Base-by-base conservation (phyloP, 2,888 invertebrate species). In the Agrotis puta region DNA sequence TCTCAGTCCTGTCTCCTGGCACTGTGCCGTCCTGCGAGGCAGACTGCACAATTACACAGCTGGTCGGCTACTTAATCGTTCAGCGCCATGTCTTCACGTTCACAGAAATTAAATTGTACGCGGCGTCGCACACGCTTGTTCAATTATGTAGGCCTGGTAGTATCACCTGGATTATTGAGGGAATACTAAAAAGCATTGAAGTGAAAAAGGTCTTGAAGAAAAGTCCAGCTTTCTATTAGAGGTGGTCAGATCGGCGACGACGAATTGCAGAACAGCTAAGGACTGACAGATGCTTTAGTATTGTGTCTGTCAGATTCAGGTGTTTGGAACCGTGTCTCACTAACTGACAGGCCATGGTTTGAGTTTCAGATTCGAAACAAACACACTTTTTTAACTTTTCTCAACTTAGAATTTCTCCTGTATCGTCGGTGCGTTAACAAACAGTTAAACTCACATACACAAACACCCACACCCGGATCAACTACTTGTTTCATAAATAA, bases 101-200 rank as follows among this genome's bases (percentile, higher is more conserved):
- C 64, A 64, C 53, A 57, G 65, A 79, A 63, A 81, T 72, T 76
- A 53, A 66, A 76, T 70, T 64, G 43, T 71, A 53, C 64, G 54
- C 50, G 71, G 79, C 75, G 77, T 64, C 85, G 76, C 91, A 92
- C 92, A 92, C 43, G 43, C 50, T 61, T 18, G 56, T 56, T 70
- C 22, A 59, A 70, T 66, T 59, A 39, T 39, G 3, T 33, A 58
- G 6, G 33, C 6, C 27, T 33, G 54, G 45, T 27, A 43, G 1
- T 59, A n/a, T 7, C 48, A 50, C 61, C 71, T 47, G 24, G 11
- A 6, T 11, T 27, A 1, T 14, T 6, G 1, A 3, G 2, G 24
- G 24, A 54, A 47, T 47, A 72, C 14, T 39, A 24, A 50, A 43
- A 43, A 16, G 13, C 14, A 20, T n/a, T 6, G 13, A 43, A 13